Conservation (phyloP, 2,797 vertebrate genomes). For the Schizopygopsis pylzovi region DNA sequence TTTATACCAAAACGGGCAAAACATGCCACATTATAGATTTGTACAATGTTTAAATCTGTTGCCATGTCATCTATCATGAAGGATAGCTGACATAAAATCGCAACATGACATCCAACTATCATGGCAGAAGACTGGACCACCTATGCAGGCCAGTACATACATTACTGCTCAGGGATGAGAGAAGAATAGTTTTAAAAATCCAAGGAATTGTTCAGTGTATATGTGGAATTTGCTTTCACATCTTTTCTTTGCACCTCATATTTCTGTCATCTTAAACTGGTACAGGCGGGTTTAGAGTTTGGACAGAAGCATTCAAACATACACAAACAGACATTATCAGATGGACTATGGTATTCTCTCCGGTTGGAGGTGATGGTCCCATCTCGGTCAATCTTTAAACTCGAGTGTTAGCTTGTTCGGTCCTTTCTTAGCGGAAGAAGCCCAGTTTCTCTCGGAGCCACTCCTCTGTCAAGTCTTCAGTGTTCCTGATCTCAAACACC, state of each 20-base stretch:
- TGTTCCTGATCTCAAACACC: conserved; percentile 86
- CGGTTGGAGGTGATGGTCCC: conserved; percentile 58
- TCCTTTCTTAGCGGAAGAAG: conserved; percentile 76
- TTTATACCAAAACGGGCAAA: conserved; percentile 15
- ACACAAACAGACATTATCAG: conserved; percentile 64
- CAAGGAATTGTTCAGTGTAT: not conserved
- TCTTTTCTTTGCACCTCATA: conserved; percentile 9
- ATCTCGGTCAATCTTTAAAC: conserved; percentile 63
- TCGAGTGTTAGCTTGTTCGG: conserved; percentile 28
- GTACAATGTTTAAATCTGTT: not conserved
- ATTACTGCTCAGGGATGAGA: conserved; percentile 1
- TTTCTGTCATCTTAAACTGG: conserved; percentile 57
- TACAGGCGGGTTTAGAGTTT: conserved; percentile 65
- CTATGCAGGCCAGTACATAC: not conserved
- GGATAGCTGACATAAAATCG: conserved; percentile 1
- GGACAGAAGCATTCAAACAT: conserved; percentile 56
- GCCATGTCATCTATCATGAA: not conserved
- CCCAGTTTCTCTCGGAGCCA: conserved; percentile 82
- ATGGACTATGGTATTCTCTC: conserved; percentile 66
- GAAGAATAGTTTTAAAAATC: conserved; percentile 18
- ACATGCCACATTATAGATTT: not conserved
- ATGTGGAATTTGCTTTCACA: not conserved
- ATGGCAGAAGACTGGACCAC: conserved; percentile 1
- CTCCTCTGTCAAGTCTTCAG: conserved; percentile 84
- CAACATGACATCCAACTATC: not conserved